Percentiles rank a stretch among this genome's conserved stretches.
phyloP scores from a whole-genome alignment of 2,797 vertebrate species.

The Erethizon dorsatum region DNA sequence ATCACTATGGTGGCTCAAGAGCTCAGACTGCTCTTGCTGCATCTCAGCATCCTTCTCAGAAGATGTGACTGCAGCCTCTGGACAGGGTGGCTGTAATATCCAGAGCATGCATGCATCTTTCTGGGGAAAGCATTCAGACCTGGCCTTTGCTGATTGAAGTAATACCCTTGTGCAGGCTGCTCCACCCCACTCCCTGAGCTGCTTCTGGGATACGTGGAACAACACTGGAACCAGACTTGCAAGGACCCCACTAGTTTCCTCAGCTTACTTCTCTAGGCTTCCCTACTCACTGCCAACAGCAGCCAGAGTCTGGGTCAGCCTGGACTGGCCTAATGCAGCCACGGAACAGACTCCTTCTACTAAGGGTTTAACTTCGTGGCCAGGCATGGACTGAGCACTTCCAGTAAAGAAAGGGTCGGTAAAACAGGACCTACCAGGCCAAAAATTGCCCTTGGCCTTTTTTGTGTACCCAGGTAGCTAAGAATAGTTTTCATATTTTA shows the following conservation, averaged over 20 bases:
- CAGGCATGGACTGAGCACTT: neutral
- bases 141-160: neutral
- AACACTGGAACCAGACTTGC: neutral
- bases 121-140: neutral
- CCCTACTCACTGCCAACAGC: neutral
- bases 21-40: neutral
- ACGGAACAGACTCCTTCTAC: neutral
- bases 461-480: neutral
- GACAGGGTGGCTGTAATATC: neutral
- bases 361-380: neutral
- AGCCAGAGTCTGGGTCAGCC: neutral
- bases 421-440: neutral
- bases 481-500: neutral
- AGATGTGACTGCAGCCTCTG: neutral
- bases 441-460: neutral
- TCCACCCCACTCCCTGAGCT: no score
- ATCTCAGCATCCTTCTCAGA: neutral
- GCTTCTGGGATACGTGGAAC: no score
- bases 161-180: neutral
- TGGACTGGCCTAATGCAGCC: neutral
- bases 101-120: neutral
- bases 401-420: neutral
- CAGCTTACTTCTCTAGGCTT: neutral
- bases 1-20: neutral
- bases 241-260: neutral